Conservation (phyloP, 2,113 vertebrate genomes). For the Nettapus auritus region DNA sequence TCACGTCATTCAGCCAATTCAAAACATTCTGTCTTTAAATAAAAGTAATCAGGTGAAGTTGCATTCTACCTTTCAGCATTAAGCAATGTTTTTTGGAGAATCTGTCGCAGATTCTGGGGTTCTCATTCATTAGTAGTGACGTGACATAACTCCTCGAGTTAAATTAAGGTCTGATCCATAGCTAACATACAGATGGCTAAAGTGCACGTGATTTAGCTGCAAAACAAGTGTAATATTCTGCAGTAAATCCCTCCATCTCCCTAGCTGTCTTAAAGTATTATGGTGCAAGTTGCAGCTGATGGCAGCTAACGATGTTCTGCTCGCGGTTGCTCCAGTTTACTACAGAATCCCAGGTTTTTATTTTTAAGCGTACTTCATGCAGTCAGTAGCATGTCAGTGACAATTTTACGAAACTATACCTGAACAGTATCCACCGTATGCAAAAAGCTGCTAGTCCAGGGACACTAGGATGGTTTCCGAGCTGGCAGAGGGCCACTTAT, state of each 20-base stretch:
- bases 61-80: not conserved
- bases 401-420: not conserved
- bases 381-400: not conserved
- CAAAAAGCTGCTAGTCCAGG: not conserved
- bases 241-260: not conserved
- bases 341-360: not conserved
- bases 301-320: not conserved
- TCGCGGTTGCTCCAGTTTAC: not conserved
- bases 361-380: not conserved
- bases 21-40: not conserved
- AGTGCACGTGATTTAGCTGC: not conserved
- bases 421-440: not conserved
- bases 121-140: not conserved
- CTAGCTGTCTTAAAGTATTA: not conserved
- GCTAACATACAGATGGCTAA: not conserved
- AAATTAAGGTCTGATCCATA: not conserved
- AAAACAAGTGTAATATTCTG: not conserved
- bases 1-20: not conserved
- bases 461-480: not conserved
- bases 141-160: not conserved
- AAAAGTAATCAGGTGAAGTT: not conserved
- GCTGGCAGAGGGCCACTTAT: not conserved
- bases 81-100: not conserved
- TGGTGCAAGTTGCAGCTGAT: not conserved
- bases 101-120: accelerated